Base-by-base conservation (phyloP, 2,888 invertebrate species). In the Pardosa pseudoannulata region DNA sequence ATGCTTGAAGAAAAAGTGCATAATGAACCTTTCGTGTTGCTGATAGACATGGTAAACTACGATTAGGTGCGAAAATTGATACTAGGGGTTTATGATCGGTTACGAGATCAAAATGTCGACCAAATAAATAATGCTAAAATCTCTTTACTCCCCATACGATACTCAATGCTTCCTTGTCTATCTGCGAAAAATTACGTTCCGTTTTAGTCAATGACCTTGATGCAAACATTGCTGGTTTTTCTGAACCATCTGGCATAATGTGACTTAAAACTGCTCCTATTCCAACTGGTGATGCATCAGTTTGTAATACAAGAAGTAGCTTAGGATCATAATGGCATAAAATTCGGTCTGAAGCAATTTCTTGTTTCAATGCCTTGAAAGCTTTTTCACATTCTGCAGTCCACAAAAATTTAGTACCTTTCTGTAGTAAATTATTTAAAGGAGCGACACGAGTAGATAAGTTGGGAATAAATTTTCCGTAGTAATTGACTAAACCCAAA, bases 221-320 rank as follows among this genome's bases (percentile, higher is more conserved):
- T 0, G 91, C 92, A 88, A 91, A 92, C 0, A 90, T 90, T 36
- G 92, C 91, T 1, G 92, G 92, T 87, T 90, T 85, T 82, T 92
- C 91, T n/a, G 88, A 81, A n/a, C 91, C 91, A 88, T 91, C 90
- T 28, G 83, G 80, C 68, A 88, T 90, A 28, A 88, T 86, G 79
- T 91, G 91, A 2, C 90, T 90, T n/a, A 91, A 73, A 3, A 91
- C 91, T 1, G 91, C 90, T 16, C 90, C 91, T 46, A 91, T 72
- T 23, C 91, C 91, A 23, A 81, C 79, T 9, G 46, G 90, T 62
- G 62, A 62, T 62, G 62, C 62, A 62, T 62, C 62, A 62, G 62
- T 62, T 62, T 62, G 62, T 50, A 72, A 72, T 72, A 72, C 72
- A 11, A 90, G 41, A 2, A 90, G 89, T 83, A 90, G 81, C 23